These are phyloP conservation scores for Strix aluco DNA, from an alignment of 2,113 vertebrate genomes.

Conservation along the genomic window DNA sequence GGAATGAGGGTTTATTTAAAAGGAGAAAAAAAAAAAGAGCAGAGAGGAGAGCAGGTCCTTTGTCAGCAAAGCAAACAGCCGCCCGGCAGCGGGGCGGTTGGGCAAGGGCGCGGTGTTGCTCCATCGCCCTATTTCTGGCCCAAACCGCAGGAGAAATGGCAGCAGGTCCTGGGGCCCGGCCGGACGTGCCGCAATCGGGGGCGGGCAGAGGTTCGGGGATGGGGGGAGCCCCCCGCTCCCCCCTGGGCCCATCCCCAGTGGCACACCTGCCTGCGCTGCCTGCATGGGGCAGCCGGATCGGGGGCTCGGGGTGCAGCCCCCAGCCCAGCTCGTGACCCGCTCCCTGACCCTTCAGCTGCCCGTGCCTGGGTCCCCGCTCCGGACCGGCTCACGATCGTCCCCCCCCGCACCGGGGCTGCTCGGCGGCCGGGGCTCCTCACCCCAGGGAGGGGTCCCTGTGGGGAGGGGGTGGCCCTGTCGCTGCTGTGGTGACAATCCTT, in stretches of 20 bases:
- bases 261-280: background rate
- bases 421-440: background rate
- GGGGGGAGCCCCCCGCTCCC: background rate
- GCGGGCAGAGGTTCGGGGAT: background rate
- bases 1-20: conserved; percentile 43
- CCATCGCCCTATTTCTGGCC: conserved; percentile 55
- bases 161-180: background rate
- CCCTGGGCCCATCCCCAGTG: background rate
- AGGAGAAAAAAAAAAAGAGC: background rate
- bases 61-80: conserved; percentile 54
- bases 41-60: background rate
- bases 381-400: background rate
- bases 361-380: background rate
- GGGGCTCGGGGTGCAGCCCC: background rate
- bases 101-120: conserved; percentile 36
- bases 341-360: background rate
- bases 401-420: background rate
- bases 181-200: conserved; percentile 27
- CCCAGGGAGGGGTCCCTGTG: rapidly evolving
- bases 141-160: conserved; percentile 13
- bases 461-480: background rate
- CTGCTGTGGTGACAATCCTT: background rate
- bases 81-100: background rate
- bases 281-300: rapidly evolving
- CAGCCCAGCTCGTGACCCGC: background rate